Evolutionary conservation across 2,797 vertebrate species (phyloP), one percentile per base, ranked within the genome.

Genomic region (Oreortyx pictus): DNA sequence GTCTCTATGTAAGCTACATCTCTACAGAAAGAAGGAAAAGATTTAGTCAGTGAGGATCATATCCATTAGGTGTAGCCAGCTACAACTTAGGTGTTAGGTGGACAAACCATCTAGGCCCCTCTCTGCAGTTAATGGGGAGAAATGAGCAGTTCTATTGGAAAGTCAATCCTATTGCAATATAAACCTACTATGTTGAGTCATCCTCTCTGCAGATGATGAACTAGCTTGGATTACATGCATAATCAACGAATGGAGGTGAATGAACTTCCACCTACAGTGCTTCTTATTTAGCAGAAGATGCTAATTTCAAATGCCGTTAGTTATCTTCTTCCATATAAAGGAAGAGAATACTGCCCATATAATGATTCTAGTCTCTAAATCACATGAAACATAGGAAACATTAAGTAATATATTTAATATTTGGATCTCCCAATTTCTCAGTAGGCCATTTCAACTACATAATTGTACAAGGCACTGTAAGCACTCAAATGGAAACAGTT

Each of bases 391-490:
- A 0, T 47, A 52, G 2, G 39, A 54, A 87, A 92, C 24, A n/a
- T 39, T 31, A 88, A 67, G 46, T 2, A 19, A 6, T 1, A 1
- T 33, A 22, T 64, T 87, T 88, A 62, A 81, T 72, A 83, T 75
- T 25, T 50, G 25, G 4, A 44, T 77, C 0, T 4, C n/a, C 7
- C 14, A 23, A 3, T 84, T 90, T 84, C 13, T 11, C 33, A 47
- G 47, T 60, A 86, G 33, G 16, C 33, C 19, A 70, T 22, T 19
- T 56, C 46, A 92, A 85, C 60, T 47, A 14, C 22, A 29, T 39
- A 16, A 5, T 65, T 85, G 71, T 86, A 67, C 91, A 89, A 88
- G 68, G 86, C 92, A 82, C 24, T 64, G 3, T 44, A 89, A 77
- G 39, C 52, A 77, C 77, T 86, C 52, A 93, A 17, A 44, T 54